Percentiles rank a stretch among this genome's conserved stretches.
Conservation (phyloP, 2,888 invertebrate genomes). For the Arrhopalites spinosus region DNA sequence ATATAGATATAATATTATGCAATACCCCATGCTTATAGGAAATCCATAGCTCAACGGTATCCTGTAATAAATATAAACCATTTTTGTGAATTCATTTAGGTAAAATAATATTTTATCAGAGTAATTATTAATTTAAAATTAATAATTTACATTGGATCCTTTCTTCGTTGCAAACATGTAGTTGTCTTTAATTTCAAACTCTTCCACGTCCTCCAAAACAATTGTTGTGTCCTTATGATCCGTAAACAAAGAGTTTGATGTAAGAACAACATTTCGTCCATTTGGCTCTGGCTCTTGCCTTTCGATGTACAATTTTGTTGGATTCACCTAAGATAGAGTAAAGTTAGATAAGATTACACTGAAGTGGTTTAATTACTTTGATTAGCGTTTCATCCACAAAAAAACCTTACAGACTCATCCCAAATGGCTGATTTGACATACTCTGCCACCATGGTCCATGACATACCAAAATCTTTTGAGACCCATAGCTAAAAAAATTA, state of each 20-base stretch:
- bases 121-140: slow-evolving; percentile 21
- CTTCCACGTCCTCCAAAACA: slow-evolving; percentile 72
- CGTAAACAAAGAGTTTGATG: slow-evolving; percentile 58
- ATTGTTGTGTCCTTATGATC: slow-evolving; percentile 59
- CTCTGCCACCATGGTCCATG: slow-evolving; percentile 72
- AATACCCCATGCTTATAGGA: slow-evolving; percentile 77
- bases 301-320: slow-evolving; percentile 69
- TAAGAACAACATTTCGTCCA: slow-evolving; percentile 63
- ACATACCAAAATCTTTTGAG: slow-evolving; percentile 74
- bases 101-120: slow-evolving; percentile 21
- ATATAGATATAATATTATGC: too few species aligned
- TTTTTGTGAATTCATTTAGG: too few species aligned
- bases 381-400: too few species aligned
- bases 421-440: slow-evolving; percentile 81
- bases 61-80: too few species aligned
- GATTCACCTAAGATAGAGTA: too few species aligned
- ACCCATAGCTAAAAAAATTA: slow-evolving; percentile 75
- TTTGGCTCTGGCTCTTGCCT: slow-evolving; percentile 70
- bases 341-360: too few species aligned
- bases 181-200: slow-evolving; percentile 81
- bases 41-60: slow-evolving; percentile 70
- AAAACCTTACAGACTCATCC: slow-evolving; percentile 61
- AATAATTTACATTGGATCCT: slow-evolving; percentile 65
- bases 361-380: too few species aligned
- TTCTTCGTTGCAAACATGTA: slow-evolving; percentile 83